These are phyloP conservation scores for Mirza zaza DNA, from an alignment of 2,113 vertebrate genomes.

Conservation along the genomic window DNA sequence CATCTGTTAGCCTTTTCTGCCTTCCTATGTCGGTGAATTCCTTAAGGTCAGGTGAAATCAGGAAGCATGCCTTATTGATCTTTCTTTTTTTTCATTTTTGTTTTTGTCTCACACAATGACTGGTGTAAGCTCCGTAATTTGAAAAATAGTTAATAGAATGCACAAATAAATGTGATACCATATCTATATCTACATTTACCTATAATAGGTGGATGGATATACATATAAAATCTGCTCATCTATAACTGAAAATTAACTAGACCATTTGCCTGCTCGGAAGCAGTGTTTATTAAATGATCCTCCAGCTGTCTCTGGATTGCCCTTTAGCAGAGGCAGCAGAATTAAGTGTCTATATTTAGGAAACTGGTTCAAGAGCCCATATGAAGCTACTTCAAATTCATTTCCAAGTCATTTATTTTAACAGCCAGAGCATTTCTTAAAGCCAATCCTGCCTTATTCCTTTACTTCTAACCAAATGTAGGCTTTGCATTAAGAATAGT, in stretches of 20 bases:
- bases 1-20: neutral
- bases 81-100: neutral
- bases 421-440: neutral
- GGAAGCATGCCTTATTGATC: neutral
- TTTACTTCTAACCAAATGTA: neutral
- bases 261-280: neutral
- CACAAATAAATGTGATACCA: neutral
- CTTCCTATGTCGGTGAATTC: neutral
- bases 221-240: neutral
- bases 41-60: neutral
- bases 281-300: neutral
- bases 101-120: neutral
- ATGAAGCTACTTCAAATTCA: slow-evolving; percentile 21
- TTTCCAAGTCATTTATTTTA: slow-evolving; percentile 54
- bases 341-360: slow-evolving; percentile 17
- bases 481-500: neutral
- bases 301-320: neutral
- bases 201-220: too few species aligned
- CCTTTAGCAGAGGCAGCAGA: neutral
- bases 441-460: neutral
- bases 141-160: neutral
- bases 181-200: neutral
- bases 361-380: neutral
- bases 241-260: neutral
- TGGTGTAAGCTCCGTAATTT: neutral